Base-by-base conservation (phyloP, 2,888 invertebrate species). In the Pimpla rufipes region DNA sequence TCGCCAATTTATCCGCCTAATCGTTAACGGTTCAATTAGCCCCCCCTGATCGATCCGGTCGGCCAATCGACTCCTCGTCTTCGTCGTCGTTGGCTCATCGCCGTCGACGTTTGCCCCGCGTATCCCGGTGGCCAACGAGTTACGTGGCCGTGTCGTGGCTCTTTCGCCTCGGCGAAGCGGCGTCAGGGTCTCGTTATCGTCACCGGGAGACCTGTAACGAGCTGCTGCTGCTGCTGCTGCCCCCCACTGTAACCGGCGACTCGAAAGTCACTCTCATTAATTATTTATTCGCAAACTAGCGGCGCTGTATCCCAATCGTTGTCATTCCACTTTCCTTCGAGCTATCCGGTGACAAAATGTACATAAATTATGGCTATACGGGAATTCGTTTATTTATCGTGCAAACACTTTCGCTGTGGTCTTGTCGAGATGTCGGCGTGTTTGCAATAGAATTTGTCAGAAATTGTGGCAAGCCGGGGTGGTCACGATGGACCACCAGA, bases 1-100 rank as follows among this genome's bases (percentile, higher is more conserved):
- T 50, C 66, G 71, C 59, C 76, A 79, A 79, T 85, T 85, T 85
- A 85, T 83, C 79, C 62, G 50, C 64, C 68, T 76, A 81, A 86
- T 83, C 80, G 81, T 83, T 81, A 85, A 81, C 83, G 76, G 85
- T 86, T 86, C 81, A 86, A 86, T 86, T 86, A 86, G 83, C 79
- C 42, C 35, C n/a, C 59, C 66, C 68, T 74, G 83, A 85, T 86
- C 83, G 81, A 85, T 81, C 73, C 80, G 47, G 68, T 64, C 85
- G 66, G 16, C 13, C 23, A 21, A 29, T 29, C 29, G 29, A 29
- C 29, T n/a, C n/a, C n/a, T 59, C 59, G 37, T 37, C 73, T 37
- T 59, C 57, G 70, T 74, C 52, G 47, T 73, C 79, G 40, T 16
- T 29, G 71, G 42, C 42, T 73, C 70, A 21, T 42, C 71, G 35